Conservation (phyloP, 1,140 invertebrate species). For the Vanessa tameamea region DNA sequence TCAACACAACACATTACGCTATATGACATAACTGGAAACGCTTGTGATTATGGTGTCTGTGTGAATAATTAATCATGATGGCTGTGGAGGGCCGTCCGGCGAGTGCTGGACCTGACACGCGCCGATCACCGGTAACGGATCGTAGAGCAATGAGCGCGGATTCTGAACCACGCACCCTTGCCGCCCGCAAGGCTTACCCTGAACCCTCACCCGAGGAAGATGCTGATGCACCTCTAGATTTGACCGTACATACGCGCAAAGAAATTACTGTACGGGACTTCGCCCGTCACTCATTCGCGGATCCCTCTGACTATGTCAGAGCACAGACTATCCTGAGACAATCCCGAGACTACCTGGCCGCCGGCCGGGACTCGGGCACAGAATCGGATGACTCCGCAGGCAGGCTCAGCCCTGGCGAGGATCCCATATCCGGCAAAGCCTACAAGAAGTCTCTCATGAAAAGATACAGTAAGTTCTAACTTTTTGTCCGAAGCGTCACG, state of each 20-base stretch:
- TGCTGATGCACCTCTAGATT: slow-evolving; percentile 83
- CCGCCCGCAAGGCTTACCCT: slow-evolving; percentile 76
- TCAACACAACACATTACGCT: slow-evolving; percentile 62
- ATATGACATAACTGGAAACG: slow-evolving; percentile 72
- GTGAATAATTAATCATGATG: slow-evolving; percentile 71
- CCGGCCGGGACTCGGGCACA: slow-evolving; percentile 84
- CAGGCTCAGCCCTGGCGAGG: slow-evolving; percentile 80
- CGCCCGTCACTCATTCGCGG: slow-evolving; percentile 71
- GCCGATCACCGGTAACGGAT: slow-evolving; percentile 54
- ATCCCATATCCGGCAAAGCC: slow-evolving; percentile 85
- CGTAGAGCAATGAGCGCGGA: slow-evolving; percentile 63
- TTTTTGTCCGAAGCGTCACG: neutral
- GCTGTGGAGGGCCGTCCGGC: slow-evolving; percentile 71
- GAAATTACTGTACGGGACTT: slow-evolving; percentile 78
- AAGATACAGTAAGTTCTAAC: slow-evolving; percentile 90
- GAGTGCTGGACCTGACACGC: slow-evolving; percentile 60
- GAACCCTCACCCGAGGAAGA: slow-evolving; percentile 74
- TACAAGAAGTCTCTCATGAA: slow-evolving; percentile 95
- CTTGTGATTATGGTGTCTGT: slow-evolving; percentile 70
- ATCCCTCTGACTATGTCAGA: slow-evolving; percentile 72
- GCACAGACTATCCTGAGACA: slow-evolving; percentile 74
- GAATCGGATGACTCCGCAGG: slow-evolving; percentile 89
- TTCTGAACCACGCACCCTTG: slow-evolving; percentile 68
- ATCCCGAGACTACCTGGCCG: slow-evolving; percentile 83
- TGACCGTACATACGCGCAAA: slow-evolving; percentile 78